A percentile compares a stretch with the other conserved stretches of the same genome.
Conservation (phyloP, 2,797 vertebrate species). For the Choloepus didactylus region DNA sequence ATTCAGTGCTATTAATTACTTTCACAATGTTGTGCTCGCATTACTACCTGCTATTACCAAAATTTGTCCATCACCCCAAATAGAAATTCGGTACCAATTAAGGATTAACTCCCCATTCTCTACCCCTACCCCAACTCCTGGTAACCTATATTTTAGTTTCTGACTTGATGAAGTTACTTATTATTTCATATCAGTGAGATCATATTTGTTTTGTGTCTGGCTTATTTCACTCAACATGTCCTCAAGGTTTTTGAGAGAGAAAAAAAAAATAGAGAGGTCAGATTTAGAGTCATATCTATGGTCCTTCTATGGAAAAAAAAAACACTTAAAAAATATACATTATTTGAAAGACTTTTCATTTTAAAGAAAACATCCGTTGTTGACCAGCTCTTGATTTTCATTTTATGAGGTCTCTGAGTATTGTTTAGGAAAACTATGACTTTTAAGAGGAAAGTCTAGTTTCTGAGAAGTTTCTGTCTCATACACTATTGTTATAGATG, state of each 20-base stretch:
- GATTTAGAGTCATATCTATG: background rate
- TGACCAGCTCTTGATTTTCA: slow-evolving; percentile 6
- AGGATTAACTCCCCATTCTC: too few relatives aligned
- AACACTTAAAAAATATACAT: background rate
- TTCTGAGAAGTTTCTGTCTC: background rate
- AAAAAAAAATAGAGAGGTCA: background rate
- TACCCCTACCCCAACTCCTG: too few relatives aligned
- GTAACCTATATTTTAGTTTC: too few relatives aligned
- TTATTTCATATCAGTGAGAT: too few relatives aligned
- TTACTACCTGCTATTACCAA: too few relatives aligned
- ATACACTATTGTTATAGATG: background rate
- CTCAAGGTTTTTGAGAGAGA: background rate
- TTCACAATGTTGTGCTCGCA: too few relatives aligned
- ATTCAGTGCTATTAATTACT: too few relatives aligned
- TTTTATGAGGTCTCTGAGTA: slow-evolving; percentile 10
- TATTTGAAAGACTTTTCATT: slow-evolving; percentile 10
- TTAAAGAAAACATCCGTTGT: background rate
- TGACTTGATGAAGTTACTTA: too few relatives aligned
- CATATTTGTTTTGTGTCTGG: too few relatives aligned
- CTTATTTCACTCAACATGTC: too few relatives aligned
- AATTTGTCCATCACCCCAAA: too few relatives aligned
- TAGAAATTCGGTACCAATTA: too few relatives aligned
- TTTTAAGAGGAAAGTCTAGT: background rate
- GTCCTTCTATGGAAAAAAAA: background rate
- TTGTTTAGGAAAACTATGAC: background rate